Evolutionary conservation across 2,888 invertebrate genomes (phyloP), one percentile per base, ranked within the genome.

Genomic region (Epistrophella euchroma): DNA sequence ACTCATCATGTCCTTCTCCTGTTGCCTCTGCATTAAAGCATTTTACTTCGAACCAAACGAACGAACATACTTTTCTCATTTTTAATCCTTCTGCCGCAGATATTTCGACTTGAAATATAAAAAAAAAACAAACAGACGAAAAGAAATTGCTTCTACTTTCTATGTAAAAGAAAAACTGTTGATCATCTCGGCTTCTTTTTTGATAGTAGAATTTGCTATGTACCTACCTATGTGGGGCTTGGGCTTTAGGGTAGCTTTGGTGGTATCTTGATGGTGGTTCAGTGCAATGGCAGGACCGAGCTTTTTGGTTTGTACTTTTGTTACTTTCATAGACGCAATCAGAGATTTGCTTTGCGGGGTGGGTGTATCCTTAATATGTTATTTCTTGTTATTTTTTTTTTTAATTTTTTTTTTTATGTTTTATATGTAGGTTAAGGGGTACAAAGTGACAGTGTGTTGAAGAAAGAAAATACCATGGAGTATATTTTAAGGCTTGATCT

Each of bases 21-120:
- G 55, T 56, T 74, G 56, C 52, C 70, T 60, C 13, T 43, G 56
- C 35, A 32, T 32, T 13, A 11, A 40, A 47, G 66, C 43, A 35
- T 58, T 35, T 19, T 45, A 56, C 52, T 68, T 58, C 68, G 10
- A 13, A 17, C 37, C 45, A 15, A 43, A 43, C n/a, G n/a, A 43
- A 52, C 66, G 52, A 80, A 76, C 68, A 77, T 77, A 86, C 81
- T 86, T 86, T 78, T 81, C 81, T 86, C 77, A 77, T 74, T 81
- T 82, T 86, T 86, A 86, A 86, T 86, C 86, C 86, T 86, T 81
- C 77, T 82, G 77, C 74, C 71, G 86, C 82, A 82, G 82, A 86
- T 86, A 78, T 78, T 86, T 82, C 60, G 66, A 62, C 40, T 71
- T 58, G 45, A 71, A 71, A 15, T 25, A 35, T 3, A 58, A 58